Percentiles rank a stretch among this genome's conserved stretches.
These are phyloP conservation scores for Formica aserva DNA, from an alignment of 2,888 invertebrate genomes.

Conservation along the genomic window DNA sequence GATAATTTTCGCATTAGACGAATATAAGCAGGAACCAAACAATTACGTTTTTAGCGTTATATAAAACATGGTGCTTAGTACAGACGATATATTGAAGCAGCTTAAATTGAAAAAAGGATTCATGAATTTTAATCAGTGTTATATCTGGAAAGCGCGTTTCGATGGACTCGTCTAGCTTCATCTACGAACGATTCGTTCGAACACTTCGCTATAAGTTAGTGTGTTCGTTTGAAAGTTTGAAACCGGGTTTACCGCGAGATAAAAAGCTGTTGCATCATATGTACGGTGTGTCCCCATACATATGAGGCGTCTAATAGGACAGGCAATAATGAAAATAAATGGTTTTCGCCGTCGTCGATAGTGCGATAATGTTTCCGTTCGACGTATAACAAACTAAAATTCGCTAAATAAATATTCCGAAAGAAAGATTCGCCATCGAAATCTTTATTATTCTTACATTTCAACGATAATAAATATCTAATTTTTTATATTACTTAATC, in stretches of 20 bases:
- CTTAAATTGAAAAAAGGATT: conserved; percentile 60
- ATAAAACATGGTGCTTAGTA: neutral
- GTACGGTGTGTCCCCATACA: conserved; percentile 25
- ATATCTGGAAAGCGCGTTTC: conserved; percentile 42
- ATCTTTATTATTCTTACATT: neutral
- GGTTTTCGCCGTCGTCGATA: conserved; percentile 23
- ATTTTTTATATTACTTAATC: neutral
- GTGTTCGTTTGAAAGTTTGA: conserved; percentile 64
- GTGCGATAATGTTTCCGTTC: neutral
- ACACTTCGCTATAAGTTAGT: conserved; percentile 43
- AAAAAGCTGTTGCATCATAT: conserved; percentile 62
- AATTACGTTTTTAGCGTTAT: neutral
- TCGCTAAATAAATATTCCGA: neutral
- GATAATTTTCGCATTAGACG: neutral
- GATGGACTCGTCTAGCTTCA: conserved; percentile 20
- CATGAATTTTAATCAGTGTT: conserved; percentile 53
- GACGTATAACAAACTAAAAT: neutral
- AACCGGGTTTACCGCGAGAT: conserved; percentile 52
- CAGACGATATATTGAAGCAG: neutral
- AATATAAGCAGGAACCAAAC: neutral
- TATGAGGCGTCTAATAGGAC: conserved; percentile 44
- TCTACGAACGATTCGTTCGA: conserved; percentile 24
- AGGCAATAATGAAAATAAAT: conserved; percentile 51
- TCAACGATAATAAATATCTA: neutral
- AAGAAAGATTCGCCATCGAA: neutral